Percentiles rank a stretch among this genome's conserved stretches.
phyloP scores from a whole-genome alignment of 2,888 invertebrate genomes.

The Smittia aterrima region DNA sequence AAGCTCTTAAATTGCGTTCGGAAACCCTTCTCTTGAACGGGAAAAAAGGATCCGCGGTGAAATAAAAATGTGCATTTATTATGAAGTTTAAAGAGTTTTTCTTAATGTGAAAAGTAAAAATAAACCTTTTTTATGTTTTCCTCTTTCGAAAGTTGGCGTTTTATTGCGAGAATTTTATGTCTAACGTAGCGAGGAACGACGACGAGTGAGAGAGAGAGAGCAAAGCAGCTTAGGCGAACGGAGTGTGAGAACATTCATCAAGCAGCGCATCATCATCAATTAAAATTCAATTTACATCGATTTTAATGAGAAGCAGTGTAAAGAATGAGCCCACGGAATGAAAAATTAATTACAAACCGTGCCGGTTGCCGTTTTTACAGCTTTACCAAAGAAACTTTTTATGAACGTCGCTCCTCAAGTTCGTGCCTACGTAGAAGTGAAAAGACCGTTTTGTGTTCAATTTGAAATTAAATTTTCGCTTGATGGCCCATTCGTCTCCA shows the following conservation, averaged over 20 bases:
- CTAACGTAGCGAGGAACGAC: background rate
- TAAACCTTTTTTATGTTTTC: slow-evolving; percentile 18
- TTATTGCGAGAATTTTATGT: background rate
- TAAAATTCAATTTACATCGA: slow-evolving; percentile 37
- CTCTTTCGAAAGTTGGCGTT: background rate
- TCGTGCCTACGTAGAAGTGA: background rate
- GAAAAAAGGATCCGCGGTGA: background rate
- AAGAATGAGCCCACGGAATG: background rate
- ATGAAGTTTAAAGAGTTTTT: slow-evolving; percentile 18
- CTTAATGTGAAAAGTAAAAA: slow-evolving; percentile 27
- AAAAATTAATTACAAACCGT: slow-evolving; percentile 31
- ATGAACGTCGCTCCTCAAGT: background rate
- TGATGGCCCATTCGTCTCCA: slow-evolving; percentile 33
- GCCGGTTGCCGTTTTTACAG: background rate
- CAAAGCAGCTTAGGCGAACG: background rate
- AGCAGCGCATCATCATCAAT: slow-evolving; percentile 14
- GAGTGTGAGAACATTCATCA: background rate
- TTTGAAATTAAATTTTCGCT: slow-evolving; percentile 29
- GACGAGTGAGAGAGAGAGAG: background rate
- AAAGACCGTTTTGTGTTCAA: background rate
- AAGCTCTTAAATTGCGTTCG: background rate
- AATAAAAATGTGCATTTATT: slow-evolving; percentile 35
- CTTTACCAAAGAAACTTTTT: background rate
- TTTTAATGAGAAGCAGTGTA: slow-evolving; percentile 9
- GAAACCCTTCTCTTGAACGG: background rate